These are phyloP conservation scores for Callithrix jacchus DNA, from an alignment of 2,113 vertebrate species.

Conservation along the genomic window DNA sequence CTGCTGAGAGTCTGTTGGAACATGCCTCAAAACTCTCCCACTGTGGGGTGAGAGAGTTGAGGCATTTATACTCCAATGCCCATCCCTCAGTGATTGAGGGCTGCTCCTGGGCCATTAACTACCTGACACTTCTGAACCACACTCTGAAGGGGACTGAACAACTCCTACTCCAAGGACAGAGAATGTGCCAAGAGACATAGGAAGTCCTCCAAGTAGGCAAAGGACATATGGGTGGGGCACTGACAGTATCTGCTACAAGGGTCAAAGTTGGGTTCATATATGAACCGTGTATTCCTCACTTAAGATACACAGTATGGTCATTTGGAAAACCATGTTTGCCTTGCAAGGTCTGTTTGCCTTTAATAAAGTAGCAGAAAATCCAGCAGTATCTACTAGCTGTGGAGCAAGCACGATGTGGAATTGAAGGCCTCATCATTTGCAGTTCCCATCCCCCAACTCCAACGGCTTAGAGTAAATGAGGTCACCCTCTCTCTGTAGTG, in stretches of 20 bases:
- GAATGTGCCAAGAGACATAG: neutral
- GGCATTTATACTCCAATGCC: neutral
- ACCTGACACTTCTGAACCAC: neutral
- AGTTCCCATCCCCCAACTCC: neutral
- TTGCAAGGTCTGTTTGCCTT: neutral
- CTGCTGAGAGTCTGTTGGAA: neutral
- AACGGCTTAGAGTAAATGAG: slow-evolving; percentile 10
- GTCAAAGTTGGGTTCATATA: neutral
- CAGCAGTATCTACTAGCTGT: neutral
- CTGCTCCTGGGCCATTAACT: neutral
- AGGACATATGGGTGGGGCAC: neutral
- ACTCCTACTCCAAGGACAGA: neutral
- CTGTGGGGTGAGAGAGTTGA: neutral
- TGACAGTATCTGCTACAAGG: neutral
- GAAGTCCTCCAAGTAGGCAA: neutral
- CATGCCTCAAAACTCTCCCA: neutral
- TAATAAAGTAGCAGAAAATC: neutral
- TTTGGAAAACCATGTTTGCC: neutral
- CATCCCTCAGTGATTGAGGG: neutral
- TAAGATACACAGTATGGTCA: neutral
- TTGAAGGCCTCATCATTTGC: neutral
- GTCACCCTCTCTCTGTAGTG: slow-evolving; percentile 41
- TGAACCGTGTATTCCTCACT: neutral
- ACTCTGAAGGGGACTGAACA: neutral
- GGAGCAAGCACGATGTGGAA: neutral